These are phyloP conservation scores for Furnarius figulus DNA, from an alignment of 2,113 vertebrate genomes.

Conservation along the genomic window DNA sequence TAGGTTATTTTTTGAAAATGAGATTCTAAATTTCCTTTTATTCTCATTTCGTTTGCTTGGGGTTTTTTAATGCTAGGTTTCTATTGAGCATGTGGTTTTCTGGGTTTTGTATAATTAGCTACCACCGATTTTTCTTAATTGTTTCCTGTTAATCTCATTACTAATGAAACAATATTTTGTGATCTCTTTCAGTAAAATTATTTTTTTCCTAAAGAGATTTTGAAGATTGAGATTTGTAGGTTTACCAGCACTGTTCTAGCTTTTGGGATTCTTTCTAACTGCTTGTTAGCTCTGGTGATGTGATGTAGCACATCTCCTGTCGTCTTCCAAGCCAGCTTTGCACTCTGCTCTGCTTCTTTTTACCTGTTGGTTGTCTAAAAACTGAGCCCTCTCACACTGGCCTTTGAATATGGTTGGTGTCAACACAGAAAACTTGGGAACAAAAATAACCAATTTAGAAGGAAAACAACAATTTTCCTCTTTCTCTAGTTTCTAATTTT, in stretches of 20 bases:
- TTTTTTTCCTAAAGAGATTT: background rate
- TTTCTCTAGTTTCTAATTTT: background rate
- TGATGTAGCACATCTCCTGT: rapidly evolving
- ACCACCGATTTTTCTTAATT: background rate
- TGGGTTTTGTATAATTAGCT: background rate
- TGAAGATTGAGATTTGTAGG: background rate
- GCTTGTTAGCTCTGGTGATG: background rate
- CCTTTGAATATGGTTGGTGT: background rate
- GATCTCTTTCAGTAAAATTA: background rate
- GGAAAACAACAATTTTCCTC: background rate
- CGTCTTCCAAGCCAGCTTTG: background rate
- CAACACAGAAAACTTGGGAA: background rate
- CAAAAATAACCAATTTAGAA: background rate
- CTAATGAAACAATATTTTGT: background rate
- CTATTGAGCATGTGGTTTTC: background rate
- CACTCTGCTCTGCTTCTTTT: background rate
- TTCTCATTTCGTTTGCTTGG: background rate
- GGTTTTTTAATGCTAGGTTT: background rate
- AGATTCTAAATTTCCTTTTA: background rate
- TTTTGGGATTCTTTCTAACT: background rate
- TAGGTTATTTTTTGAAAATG: background rate
- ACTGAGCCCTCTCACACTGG: background rate
- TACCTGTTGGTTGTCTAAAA: background rate
- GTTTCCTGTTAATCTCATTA: background rate
- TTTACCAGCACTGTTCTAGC: background rate